Evolutionary conservation across 1,140 invertebrate genomes (phyloP), one percentile per base, ranked within the genome.

Genomic region (Orchestia grillus): DNA sequence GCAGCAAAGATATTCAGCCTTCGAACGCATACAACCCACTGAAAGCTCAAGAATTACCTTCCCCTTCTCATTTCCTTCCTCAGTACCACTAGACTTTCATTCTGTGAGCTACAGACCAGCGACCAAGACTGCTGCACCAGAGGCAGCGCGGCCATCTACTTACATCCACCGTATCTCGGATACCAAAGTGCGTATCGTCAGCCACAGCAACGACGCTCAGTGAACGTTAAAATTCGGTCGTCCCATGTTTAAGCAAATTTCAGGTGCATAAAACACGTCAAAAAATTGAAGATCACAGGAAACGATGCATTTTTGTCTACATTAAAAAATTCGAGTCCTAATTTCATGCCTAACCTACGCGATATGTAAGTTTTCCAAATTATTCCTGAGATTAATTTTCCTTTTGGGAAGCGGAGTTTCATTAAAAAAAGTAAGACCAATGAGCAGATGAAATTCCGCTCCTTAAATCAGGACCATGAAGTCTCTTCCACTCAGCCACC

Each of bases 141-240:
- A 1, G 62, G 28, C 28, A 77, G 11, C 15, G 28, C 62, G 11
- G 1, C 1, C 62, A 3, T 15, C 62, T 77, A 23, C 62, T 3
- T 77, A 77, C 62, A 40, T 94, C 43, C 92, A 94, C 36, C 92
- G 92, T 23, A 47, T 94, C 8, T 94, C 92, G 3, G 44, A 94
- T 47, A 94, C 92, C 44, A 94, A 94, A 45, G 43, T 94, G 0
- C 92, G 92, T 47, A 94, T 94, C 40, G 92, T 94, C 36, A 94
- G 43, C 44, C 92, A 94, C 44, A 45, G 44, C 40, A 47, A 19
- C 44, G 92, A 94, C 40, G 44, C 41, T 1, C 62, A 77, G 36
- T 77, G 28, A 77, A 77, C 28, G 28, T 77, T 23, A 36, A 77
- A 77, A 15, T 77, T 77, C 3, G 15, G 62, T 15, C 28, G 36